These are phyloP conservation scores for Holcopasites calliopsidis DNA, from an alignment of 1,140 invertebrate species.

Conservation along the genomic window DNA sequence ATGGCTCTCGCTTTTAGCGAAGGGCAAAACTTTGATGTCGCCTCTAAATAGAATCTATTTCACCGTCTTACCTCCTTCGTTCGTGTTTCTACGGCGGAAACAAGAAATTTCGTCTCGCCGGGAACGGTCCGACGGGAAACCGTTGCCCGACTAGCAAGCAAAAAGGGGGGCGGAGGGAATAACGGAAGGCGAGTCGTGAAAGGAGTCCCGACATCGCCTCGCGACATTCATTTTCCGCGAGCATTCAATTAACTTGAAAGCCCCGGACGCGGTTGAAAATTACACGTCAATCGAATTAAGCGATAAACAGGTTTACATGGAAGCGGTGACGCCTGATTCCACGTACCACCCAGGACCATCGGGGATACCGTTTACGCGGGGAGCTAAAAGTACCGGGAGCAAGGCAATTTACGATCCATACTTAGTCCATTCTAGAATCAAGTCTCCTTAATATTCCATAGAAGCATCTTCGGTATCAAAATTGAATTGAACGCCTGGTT, in stretches of 20 bases:
- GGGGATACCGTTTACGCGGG: background rate
- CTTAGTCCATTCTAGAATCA: no score
- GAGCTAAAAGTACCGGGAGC: no score
- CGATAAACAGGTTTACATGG: slow-evolving; percentile 13
- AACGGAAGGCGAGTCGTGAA: slow-evolving; percentile 6
- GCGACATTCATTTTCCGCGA: slow-evolving; percentile 58
- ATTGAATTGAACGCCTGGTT: no score
- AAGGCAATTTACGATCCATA: no score
- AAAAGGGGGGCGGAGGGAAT: background rate
- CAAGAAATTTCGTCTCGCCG: slow-evolving; percentile 18
- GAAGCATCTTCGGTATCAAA: no score
- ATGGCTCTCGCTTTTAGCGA: slow-evolving; percentile 13
- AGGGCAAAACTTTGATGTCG: slow-evolving; percentile 59
- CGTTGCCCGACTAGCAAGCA: slow-evolving; percentile 1
- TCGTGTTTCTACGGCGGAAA: background rate
- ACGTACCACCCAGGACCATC: background rate
- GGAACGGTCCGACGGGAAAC: slow-evolving; percentile 2
- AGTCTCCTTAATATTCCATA: background rate
- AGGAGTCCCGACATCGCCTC: slow-evolving; percentile 34
- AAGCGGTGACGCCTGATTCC: background rate
- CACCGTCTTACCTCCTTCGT: background rate
- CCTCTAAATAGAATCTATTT: slow-evolving; percentile 57
- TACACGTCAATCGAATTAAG: slow-evolving; percentile 40
- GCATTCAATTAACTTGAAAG: slow-evolving; percentile 68
- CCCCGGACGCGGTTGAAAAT: slow-evolving; percentile 36